Conservation (phyloP, 2,113 vertebrate species). For the Hystrix cristata region DNA sequence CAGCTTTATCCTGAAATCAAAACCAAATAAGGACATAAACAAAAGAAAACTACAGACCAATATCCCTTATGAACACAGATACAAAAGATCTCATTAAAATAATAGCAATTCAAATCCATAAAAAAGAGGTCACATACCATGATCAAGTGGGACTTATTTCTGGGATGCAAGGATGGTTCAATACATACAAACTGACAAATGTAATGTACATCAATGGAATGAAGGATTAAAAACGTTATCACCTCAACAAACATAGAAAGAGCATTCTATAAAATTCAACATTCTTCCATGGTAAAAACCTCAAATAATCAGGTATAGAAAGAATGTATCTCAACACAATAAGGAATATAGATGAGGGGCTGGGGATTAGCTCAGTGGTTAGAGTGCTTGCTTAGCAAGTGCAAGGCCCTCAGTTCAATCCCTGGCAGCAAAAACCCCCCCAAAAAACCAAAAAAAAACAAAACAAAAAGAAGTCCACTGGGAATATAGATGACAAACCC, state of each 20-base stretch:
- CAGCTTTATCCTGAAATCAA: background rate
- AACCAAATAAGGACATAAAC: background rate
- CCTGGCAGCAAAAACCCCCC: too few species aligned
- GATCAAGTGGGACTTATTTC: background rate
- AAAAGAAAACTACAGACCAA: background rate
- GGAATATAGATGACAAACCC: background rate
- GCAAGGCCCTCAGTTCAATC: too few species aligned
- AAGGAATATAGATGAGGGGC: background rate
- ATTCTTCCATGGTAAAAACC: background rate
- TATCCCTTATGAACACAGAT: background rate
- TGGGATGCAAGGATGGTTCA: background rate
- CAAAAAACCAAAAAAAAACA: too few species aligned
- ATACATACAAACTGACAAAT: background rate
- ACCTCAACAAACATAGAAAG: background rate
- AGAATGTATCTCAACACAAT: background rate
- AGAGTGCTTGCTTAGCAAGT: too few species aligned
- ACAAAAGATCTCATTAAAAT: background rate
- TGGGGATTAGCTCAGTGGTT: too few species aligned
- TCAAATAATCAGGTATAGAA: background rate
- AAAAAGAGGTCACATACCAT: background rate
- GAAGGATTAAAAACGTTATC: background rate
- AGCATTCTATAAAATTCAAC: background rate
- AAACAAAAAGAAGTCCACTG: too few species aligned
- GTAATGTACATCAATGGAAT: background rate
- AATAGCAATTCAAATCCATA: background rate